Base-by-base conservation (phyloP, 2,113 vertebrate species). In the Mustela nigripes region DNA sequence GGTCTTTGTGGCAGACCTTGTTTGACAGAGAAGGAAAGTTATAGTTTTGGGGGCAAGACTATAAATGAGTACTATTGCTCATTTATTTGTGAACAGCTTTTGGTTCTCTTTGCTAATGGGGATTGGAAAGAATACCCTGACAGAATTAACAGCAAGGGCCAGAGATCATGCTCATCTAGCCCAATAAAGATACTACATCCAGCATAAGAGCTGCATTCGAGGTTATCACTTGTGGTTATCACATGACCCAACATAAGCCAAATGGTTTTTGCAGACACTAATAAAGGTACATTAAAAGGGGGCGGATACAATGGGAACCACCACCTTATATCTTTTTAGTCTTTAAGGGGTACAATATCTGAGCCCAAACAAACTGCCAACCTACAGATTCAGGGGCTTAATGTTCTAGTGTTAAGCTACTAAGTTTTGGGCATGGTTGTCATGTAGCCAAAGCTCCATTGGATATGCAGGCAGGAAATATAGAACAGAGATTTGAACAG, bases 341-440 rank as follows among this genome's bases (percentile, higher is more conserved):
- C 67, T 87, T 95, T 60, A 73, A 74, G 21, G 16, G 22, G 86
- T 67, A 65, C 45, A 65, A 90, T 71, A 91, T 90, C 48, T 81
- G 82, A 98, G 71, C 50, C 16, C 6, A 73, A 86, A 63, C 28
- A 88, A 56, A 60, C 36, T 74, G 56, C 71, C 62, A 71, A 69
- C 28, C 80, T 74, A 62, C 18, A 73, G 56, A 87, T 96, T 81
- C 53, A 84, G 83, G 79, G 89, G 28, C 58, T 93, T 18, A 91
- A 65, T 76, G 56, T 53, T 97, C 89, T 82, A 62, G 71, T 73
- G 91, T 78, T 62, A 92, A 89, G 83, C 65, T 86, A 65, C 45
- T 86, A 45, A 65, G 74, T 93, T 83, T 90, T 18, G 88, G 60
- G 85, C 36, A 74, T 3, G 48, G 36, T 53, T 96, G 76, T 62